Base-by-base conservation (phyloP, 2,113 vertebrate genomes). In the Cephalopholis sonnerati region DNA sequence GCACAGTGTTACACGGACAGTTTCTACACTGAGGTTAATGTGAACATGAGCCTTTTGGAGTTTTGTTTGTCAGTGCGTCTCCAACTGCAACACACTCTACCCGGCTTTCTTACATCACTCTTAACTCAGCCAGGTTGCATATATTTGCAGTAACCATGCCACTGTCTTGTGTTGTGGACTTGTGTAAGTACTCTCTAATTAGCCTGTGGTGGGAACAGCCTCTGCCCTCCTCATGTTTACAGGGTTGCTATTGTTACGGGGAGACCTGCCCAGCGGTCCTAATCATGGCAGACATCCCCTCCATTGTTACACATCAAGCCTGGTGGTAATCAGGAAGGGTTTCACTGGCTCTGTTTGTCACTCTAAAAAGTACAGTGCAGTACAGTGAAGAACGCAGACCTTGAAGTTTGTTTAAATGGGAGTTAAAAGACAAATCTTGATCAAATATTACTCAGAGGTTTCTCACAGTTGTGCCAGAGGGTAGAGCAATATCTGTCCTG, bases 271-370 rank as follows among this genome's bases (percentile, higher is more conserved):
- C 46, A 67, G 54, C 3, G 2, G 50, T 67, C 53, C 58, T 86
- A 86, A 85, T 89, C 70, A 61, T 75, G 64, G 79, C 74, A 88
- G 51, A 89, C 82, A 88, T 89, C 88, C 77, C 84, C 58, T 90
- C 76, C 55, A 85, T 93, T 94, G 91, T 93, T 74, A 57, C 8
- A 0, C 74, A 64, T 64, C n/a, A 77, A 83, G 77, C 46, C 73
- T 81, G 77, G 54, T 70, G 68, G 82, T 89, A 85, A 83, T 89
- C 78, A 92, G 79, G 90, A 92, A 92, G 72, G 41, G 36, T 81
- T 74, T 77, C n/a, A 41, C 41, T 74, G 7, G 51, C 7, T 54
- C 32, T 13, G 18, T 7, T 46, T 41, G 55, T 54, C 39, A 17
- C 44, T 71, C 20, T 89, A 25, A 3, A 48, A 67, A n/a, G 5